These are phyloP conservation scores for Philotrypesis tridentata DNA, from an alignment of 1,140 invertebrate genomes.

Conservation along the genomic window DNA sequence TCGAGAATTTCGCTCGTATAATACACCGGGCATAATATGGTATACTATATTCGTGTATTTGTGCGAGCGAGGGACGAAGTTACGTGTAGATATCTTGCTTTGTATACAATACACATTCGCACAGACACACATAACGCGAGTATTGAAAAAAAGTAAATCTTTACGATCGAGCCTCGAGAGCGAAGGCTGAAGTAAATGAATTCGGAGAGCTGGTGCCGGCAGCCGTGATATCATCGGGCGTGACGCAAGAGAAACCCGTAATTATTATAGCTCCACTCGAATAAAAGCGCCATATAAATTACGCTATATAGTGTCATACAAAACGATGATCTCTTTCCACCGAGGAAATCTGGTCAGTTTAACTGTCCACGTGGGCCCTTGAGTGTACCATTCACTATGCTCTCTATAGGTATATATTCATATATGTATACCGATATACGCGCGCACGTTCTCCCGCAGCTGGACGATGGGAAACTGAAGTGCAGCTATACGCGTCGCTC, in stretches of 20 bases:
- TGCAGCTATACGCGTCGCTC: neutral
- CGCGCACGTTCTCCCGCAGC: neutral
- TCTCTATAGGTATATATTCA: too few species aligned
- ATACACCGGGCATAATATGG: too few species aligned
- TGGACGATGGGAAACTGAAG: slow-evolving; percentile 8
- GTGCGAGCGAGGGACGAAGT: too few species aligned
- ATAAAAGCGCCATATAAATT: slow-evolving; percentile 29
- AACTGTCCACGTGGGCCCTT: slow-evolving; percentile 24
- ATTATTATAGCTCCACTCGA: slow-evolving; percentile 29
- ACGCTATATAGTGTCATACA: neutral
- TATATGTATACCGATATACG: neutral
- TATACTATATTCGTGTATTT: too few species aligned
- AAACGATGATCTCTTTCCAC: neutral
- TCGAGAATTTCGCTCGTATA: neutral
- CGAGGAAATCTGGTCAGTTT: slow-evolving; percentile 31
- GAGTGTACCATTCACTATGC: too few species aligned
- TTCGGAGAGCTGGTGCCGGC: neutral
- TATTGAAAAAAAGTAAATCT: neutral
- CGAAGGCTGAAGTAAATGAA: neutral
- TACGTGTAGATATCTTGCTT: too few species aligned
- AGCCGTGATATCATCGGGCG: neutral
- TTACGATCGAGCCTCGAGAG: neutral
- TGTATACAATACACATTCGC: too few species aligned
- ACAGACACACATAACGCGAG: too few species aligned
- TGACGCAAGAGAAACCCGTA: neutral